phyloP scores from a whole-genome alignment of 2,797 vertebrate species.

The Sternarchorhynchus goeldii region DNA sequence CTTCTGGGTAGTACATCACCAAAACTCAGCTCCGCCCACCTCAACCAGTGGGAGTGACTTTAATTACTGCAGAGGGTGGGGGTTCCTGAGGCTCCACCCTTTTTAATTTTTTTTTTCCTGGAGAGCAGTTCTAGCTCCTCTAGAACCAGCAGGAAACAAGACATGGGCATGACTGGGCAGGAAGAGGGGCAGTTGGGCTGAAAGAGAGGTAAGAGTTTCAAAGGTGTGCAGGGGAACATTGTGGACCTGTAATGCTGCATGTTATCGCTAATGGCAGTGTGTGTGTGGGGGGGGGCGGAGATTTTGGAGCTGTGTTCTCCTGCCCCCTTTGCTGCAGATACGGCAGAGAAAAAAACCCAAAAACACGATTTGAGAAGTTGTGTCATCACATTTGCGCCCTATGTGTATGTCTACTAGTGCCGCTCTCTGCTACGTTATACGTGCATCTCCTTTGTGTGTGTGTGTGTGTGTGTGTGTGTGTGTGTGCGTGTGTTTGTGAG shows the following conservation, averaged over 20 bases:
- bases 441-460: too few species aligned
- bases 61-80: slow-evolving; percentile 35
- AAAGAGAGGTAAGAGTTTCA: slow-evolving; percentile 46
- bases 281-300: slow-evolving; percentile 6
- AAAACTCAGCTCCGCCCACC: slow-evolving; percentile 47
- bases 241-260: slow-evolving; percentile 51
- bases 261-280: slow-evolving; percentile 48
- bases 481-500: too few species aligned
- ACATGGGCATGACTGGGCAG: slow-evolving; percentile 59
- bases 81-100: slow-evolving; percentile 32
- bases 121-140: slow-evolving; percentile 3
- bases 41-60: slow-evolving; percentile 20
- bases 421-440: too few species aligned
- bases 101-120: slow-evolving; percentile 13
- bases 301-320: background rate
- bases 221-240: slow-evolving; percentile 38
- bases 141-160: slow-evolving; percentile 49
- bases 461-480: too few species aligned
- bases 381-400: too few species aligned
- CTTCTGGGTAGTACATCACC: slow-evolving; percentile 29
- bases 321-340: slow-evolving; percentile 5
- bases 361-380: too few species aligned
- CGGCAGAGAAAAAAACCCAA: background rate
- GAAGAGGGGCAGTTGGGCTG: slow-evolving; percentile 43
- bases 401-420: too few species aligned